These are phyloP conservation scores for Cheilinus undulatus DNA, from an alignment of 2,113 vertebrate genomes.

Conservation along the genomic window DNA sequence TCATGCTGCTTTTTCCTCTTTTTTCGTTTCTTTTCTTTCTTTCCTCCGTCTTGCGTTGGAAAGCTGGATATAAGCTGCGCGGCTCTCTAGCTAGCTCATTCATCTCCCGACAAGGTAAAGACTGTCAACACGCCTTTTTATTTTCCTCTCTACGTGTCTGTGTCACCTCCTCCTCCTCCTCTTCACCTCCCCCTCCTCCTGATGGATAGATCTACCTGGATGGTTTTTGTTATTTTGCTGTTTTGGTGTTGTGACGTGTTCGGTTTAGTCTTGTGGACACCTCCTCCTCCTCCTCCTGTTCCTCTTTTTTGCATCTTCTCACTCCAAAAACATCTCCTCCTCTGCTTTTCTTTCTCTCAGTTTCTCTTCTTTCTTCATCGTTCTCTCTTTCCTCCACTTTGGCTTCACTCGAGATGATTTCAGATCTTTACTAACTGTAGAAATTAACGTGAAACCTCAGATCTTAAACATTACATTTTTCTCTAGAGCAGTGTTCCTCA, in stretches of 20 bases:
- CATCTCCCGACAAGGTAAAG: constrained; percentile 89
- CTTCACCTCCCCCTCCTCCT: constrained; percentile 8
- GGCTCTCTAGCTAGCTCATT: constrained; percentile 88
- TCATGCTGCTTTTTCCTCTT: constrained; percentile 72
- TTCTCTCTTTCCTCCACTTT: no score
- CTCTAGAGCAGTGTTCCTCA: no score
- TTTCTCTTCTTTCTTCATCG: background rate
- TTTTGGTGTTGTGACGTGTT: constrained; percentile 49
- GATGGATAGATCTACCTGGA: constrained; percentile 14
- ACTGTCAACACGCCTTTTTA: constrained; percentile 38
- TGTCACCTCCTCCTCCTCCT: constrained; percentile 22
- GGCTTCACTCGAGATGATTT: no score
- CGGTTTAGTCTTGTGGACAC: constrained; percentile 39
- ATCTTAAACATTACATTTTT: no score
- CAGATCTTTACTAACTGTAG: no score
- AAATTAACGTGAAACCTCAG: no score
- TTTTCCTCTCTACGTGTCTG: constrained; percentile 59
- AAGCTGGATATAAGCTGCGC: constrained; percentile 88
- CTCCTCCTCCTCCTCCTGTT: background rate
- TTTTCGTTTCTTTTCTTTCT: constrained; percentile 47
- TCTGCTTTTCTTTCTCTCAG: no score
- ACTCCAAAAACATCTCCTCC: background rate
- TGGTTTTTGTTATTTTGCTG: constrained; percentile 17
- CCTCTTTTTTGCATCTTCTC: background rate
- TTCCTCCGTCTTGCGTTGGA: constrained; percentile 62